Evolutionary conservation across 2,113 vertebrate genomes (phyloP), one percentile per base, ranked within the genome.

Genomic region (Morone chrysops): DNA sequence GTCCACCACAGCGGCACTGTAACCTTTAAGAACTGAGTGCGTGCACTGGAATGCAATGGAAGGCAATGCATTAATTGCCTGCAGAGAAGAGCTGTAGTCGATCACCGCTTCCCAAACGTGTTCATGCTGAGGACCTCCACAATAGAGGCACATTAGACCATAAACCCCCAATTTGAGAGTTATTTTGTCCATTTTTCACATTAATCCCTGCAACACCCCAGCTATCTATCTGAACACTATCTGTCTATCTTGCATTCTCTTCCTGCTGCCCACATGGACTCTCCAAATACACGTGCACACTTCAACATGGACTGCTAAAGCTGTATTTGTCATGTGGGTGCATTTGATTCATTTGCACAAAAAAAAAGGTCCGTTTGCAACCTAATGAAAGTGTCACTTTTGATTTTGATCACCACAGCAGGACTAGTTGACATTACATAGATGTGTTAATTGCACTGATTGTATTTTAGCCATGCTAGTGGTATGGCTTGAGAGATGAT

Each of bases 191-290:
- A 3, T 31, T 31, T 31, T 60, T 80, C 78, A 69, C 69, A 88
- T 74, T 75, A 85, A 90, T 86, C 82, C 78, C 78, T 73, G 67
- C 69, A 60, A 61, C 85, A 70, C 36, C 61, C 4, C 38, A 17
- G 60, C 78, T 53, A 70, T 74, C 70, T 57, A 4, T 43, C 78
- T 18, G 16, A 63, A 71, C 59, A 57, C 81, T 47, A 45, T 59
- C 9, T 1, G n/a, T 65, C 56, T 81, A 66, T 78, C 59, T 38
- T 10, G 6, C 54, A 71, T 69, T 70, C 59, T 63, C 74, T 25
- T 43, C n/a, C 18, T 7, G 45, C 48, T 74, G 67, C 70, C 36
- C 65, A 25, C 67, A 59, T 36, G 36, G 14, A 41, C 13, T 7
- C 69, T 45, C 59, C 5, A 76, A 0, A 70, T 36, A 40, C 66